Conservation (phyloP, 2,797 vertebrate genomes). For the Urocyon cinereoargenteus region DNA sequence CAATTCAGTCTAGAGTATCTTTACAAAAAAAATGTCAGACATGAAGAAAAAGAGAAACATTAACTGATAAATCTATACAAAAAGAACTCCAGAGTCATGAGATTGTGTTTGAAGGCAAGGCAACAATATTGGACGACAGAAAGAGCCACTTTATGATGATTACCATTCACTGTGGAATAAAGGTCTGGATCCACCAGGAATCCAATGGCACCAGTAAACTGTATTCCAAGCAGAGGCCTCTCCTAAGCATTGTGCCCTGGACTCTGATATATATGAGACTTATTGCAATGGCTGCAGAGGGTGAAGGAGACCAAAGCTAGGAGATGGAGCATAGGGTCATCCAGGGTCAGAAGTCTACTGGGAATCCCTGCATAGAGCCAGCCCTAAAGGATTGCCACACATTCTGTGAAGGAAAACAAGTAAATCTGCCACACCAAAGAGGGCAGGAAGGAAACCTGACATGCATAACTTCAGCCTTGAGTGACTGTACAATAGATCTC, state of each 20-base stretch:
- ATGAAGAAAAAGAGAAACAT: not conserved
- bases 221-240: not conserved
- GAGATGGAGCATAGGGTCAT: not conserved
- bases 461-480: not conserved
- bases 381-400: not conserved
- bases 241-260: fast-evolving
- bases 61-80: not conserved
- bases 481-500: not conserved
- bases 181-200: not conserved
- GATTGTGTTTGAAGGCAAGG: not conserved
- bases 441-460: not conserved
- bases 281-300: not conserved
- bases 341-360: not conserved
- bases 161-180: fast-evolving
- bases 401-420: not conserved
- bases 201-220: not conserved
- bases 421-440: not conserved
- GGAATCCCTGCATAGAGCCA: not conserved
- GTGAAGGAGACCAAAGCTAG: not conserved
- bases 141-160: not conserved
- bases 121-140: not conserved
- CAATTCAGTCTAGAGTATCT: not conserved
- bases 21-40: not conserved
- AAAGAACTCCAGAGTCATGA: not conserved
- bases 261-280: not conserved